phyloP scores from a whole-genome alignment of 2,888 invertebrate genomes.

The Nymphalis c-album region DNA sequence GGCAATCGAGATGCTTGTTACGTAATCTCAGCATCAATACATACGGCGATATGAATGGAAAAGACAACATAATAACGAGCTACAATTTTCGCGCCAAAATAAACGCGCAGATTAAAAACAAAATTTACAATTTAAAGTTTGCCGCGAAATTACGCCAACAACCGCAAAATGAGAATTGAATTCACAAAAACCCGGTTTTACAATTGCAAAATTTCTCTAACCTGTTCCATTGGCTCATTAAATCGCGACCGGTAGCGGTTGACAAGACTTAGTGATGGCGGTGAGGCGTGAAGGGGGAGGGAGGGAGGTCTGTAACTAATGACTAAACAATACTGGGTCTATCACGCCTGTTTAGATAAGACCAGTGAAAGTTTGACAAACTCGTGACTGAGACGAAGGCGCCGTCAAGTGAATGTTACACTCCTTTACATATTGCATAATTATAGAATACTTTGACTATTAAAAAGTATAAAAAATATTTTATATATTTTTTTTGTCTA shows the following conservation, averaged over 20 bases:
- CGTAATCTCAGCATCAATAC: not conserved
- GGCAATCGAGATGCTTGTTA: not conserved
- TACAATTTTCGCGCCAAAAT: not conserved
- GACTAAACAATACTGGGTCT: constrained; percentile 6
- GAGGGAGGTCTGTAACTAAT: constrained; percentile 2
- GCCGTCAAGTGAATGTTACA: not conserved
- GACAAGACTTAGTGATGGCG: not conserved
- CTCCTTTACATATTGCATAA: constrained; percentile 1
- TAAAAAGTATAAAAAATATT: no score
- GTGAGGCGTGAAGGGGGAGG: not conserved
- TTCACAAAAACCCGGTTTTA: constrained; percentile 4
- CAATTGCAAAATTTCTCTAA: constrained; percentile 11
- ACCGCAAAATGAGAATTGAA: not conserved
- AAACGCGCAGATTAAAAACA: not conserved
- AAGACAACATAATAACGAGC: not conserved
- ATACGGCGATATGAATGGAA: not conserved
- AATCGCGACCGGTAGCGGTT: not conserved
- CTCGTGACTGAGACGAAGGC: constrained; percentile 1
- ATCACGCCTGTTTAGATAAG: constrained; percentile 5
- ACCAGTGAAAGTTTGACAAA: constrained; percentile 6
- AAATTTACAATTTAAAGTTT: not conserved
- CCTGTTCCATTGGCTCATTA: constrained; percentile 5
- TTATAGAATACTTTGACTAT: not conserved
- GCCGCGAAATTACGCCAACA: not conserved
- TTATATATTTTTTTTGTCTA: no score